These are phyloP conservation scores for Platyura marginata DNA, from an alignment of 1,140 invertebrate species.

Conservation along the genomic window DNA sequence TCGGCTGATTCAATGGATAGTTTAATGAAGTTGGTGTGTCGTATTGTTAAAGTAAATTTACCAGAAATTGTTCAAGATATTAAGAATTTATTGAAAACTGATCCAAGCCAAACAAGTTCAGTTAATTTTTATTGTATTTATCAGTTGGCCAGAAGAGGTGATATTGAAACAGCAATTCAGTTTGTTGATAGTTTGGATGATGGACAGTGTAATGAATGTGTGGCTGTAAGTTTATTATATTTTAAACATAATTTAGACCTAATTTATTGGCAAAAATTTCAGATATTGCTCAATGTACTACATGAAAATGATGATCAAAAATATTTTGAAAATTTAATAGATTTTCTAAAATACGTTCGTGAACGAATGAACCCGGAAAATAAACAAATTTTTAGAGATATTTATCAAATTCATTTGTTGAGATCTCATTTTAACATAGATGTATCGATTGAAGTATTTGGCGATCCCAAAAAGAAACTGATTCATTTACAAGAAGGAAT, in stretches of 20 bases:
- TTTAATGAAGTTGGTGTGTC: slow-evolving; percentile 16
- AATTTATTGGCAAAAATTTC: neutral
- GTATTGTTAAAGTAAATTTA: slow-evolving; percentile 17
- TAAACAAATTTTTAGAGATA: no score
- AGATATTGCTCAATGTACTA: neutral
- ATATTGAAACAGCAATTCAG: slow-evolving; percentile 15
- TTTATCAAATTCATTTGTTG: no score
- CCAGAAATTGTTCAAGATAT: slow-evolving; percentile 22
- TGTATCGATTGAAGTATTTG: no score
- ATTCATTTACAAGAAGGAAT: neutral
- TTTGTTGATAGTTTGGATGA: slow-evolving; percentile 13
- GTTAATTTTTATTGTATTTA: slow-evolving; percentile 20
- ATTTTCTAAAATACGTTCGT: no score
- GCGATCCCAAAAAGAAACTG: neutral
- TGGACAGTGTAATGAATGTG: slow-evolving; percentile 8
- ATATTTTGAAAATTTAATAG: no score
- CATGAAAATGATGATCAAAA: no score
- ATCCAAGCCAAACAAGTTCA: slow-evolving; percentile 10
- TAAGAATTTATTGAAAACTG: slow-evolving; percentile 13
- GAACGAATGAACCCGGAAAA: no score
- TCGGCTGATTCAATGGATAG: slow-evolving; percentile 15
- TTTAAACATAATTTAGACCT: slow-evolving; percentile 5
- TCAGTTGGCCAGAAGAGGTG: slow-evolving; percentile 14
- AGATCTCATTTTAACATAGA: no score
- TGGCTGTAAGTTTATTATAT: slow-evolving; percentile 10